Conservation (phyloP, 2,888 invertebrate species). For the Mechanitis messenoides region DNA sequence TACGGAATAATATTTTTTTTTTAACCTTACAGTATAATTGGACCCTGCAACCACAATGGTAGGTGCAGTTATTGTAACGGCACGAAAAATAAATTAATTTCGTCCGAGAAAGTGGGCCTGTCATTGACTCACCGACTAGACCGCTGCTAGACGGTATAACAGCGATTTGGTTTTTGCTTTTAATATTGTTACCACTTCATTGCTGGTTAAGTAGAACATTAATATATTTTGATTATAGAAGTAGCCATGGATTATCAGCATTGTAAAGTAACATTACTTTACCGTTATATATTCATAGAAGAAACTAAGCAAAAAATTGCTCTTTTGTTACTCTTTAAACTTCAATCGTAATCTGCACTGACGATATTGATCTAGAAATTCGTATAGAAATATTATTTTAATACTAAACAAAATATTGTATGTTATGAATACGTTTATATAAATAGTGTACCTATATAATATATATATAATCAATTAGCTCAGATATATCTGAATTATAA, state of each 20-base stretch:
- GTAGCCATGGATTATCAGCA: background rate
- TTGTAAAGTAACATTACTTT: background rate
- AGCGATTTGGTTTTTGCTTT: constrained; percentile 14
- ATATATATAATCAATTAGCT: too few species aligned
- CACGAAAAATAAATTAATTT: constrained; percentile 54
- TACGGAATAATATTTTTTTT: background rate
- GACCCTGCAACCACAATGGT: constrained; percentile 55
- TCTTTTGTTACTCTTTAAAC: background rate
- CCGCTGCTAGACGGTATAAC: constrained; percentile 55
- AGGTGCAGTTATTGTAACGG: constrained; percentile 56
- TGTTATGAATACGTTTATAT: background rate
- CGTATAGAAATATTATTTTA: background rate
- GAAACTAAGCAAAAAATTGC: constrained; percentile 3
- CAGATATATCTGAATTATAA: too few species aligned
- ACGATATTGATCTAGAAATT: background rate
- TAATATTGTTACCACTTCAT: constrained; percentile 8
- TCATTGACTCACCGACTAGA: constrained; percentile 65
- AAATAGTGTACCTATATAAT: too few species aligned
- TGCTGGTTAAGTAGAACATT: constrained; percentile 24
- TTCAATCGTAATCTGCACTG: background rate
- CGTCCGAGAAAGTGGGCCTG: constrained; percentile 66
- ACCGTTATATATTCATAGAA: background rate
- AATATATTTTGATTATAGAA: background rate
- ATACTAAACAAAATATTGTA: background rate
- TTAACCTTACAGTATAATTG: constrained; percentile 52